phyloP scores from a whole-genome alignment of 2,797 vertebrate genomes.

The Cyclura pinguis region DNA sequence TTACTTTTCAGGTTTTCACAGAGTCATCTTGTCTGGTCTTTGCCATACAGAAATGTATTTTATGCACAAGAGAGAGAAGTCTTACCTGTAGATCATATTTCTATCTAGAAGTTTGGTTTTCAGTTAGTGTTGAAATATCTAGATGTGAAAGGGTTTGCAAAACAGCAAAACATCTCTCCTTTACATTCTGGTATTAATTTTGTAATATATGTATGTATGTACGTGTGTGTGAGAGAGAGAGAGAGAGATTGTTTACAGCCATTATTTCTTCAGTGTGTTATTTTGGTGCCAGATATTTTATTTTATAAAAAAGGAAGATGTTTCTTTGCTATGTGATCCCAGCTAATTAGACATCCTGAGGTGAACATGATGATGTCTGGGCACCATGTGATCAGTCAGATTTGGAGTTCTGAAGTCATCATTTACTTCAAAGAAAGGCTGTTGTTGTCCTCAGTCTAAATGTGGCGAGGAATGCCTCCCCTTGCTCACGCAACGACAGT shows the following conservation, averaged over 20 bases:
- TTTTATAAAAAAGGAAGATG: background rate
- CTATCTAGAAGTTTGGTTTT: background rate
- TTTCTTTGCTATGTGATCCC: background rate
- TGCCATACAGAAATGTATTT: background rate
- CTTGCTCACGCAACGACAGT: background rate
- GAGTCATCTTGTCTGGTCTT: background rate
- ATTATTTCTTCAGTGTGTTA: background rate
- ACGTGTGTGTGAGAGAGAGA: too few species aligned
- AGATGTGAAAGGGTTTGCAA: background rate
- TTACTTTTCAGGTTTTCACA: conserved; percentile 43
- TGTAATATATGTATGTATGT: too few species aligned
- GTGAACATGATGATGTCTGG: background rate
- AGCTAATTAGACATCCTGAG: background rate
- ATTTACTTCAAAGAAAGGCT: background rate
- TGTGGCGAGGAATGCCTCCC: too few species aligned
- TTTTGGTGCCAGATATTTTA: background rate
- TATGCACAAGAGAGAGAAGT: background rate
- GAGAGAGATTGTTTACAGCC: background rate
- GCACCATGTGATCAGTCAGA: background rate
- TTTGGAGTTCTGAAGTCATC: background rate
- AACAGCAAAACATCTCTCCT: too few species aligned
- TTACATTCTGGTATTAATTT: background rate
- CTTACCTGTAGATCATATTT: background rate
- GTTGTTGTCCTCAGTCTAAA: background rate
- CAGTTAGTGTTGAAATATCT: background rate